Conservation (phyloP, 2,888 invertebrate species). For the Rotaria magnacalcarata region DNA sequence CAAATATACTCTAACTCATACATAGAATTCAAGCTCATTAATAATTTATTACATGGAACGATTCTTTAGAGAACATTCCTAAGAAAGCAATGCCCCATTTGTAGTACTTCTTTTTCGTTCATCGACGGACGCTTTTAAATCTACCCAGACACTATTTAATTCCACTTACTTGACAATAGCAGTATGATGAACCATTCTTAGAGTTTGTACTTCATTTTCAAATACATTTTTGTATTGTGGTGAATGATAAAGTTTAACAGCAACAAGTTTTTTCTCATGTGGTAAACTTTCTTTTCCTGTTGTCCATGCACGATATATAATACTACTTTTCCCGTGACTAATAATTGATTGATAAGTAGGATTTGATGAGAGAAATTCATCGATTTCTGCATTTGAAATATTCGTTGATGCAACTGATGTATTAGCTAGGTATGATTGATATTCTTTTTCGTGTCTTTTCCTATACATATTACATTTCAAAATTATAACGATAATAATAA, state of each 20-base stretch:
- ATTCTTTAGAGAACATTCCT: no score
- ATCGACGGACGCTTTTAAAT: no score
- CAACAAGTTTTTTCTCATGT: neutral
- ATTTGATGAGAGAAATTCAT: constrained; percentile 2
- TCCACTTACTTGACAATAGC: neutral
- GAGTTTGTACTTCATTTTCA: neutral
- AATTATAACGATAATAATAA: neutral
- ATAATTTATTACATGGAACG: no score
- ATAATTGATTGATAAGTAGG: neutral
- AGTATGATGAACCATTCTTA: neutral
- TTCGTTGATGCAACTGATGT: neutral
- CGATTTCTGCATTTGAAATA: neutral
- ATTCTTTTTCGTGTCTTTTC: neutral
- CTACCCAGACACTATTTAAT: no score
- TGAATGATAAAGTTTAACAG: neutral
- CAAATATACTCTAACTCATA: no score
- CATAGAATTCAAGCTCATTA: no score
- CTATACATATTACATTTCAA: neutral
- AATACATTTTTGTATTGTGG: neutral
- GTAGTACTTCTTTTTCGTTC: no score
- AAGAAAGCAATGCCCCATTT: no score
- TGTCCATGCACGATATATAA: neutral
- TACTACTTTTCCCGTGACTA: neutral
- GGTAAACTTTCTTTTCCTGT: neutral
- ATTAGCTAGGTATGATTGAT: neutral